phyloP scores from a whole-genome alignment of 2,797 vertebrate genomes.

The Pangasius larnaudii region DNA sequence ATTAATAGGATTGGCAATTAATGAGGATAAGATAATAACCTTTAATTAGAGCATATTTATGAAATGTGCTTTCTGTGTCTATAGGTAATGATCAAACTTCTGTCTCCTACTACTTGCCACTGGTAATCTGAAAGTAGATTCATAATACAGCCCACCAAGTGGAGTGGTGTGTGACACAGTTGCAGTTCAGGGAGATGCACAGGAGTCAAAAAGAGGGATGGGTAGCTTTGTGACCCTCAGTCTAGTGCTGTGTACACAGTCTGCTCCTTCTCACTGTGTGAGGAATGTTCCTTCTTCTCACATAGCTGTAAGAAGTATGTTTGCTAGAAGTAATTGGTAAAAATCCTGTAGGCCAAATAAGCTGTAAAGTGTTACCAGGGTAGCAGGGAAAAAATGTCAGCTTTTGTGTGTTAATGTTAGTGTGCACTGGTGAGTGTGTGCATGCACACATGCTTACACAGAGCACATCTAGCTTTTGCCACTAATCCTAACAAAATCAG shows the following conservation, averaged over 20 bases:
- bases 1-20: not conserved
- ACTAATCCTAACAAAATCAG: not conserved
- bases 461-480: not conserved
- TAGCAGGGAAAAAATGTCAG: conserved; percentile 42
- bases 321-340: conserved; percentile 53
- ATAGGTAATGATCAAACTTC: not conserved
- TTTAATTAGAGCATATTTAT: not conserved
- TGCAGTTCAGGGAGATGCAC: conserved; percentile 25
- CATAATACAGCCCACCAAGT: not conserved
- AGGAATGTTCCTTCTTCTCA: conserved; percentile 45
- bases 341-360: conserved; percentile 41
- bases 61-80: not conserved
- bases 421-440: conserved; percentile 22
- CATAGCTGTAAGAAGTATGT: conserved; percentile 46
- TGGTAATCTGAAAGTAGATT: not conserved
- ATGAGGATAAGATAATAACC: not conserved
- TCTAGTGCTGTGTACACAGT: conserved; percentile 53
- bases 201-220: conserved; percentile 11
- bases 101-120: not conserved
- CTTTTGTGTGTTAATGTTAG: conserved; percentile 26
- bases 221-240: conserved; percentile 29
- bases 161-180: conserved; percentile 19
- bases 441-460: not conserved
- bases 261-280: conserved; percentile 17
- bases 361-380: conserved; percentile 51